Conservation (phyloP, 1,140 invertebrate species). For the Trichogramma pretiosum region DNA sequence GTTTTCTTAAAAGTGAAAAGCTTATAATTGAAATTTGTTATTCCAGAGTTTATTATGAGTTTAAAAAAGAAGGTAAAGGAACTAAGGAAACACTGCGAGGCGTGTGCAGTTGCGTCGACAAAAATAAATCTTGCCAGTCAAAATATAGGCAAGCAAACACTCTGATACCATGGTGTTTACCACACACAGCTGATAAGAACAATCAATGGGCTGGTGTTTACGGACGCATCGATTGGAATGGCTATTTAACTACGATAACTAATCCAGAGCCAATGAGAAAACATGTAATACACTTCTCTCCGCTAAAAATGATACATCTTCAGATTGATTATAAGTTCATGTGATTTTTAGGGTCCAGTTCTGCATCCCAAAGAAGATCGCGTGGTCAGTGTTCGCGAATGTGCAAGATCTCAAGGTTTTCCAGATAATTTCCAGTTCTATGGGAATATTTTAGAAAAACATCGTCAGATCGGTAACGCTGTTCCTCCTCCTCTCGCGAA, state of each 20-base stretch:
- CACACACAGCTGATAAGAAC: slow-evolving; percentile 78
- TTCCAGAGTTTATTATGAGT: slow-evolving; percentile 61
- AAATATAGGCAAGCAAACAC: slow-evolving; percentile 74
- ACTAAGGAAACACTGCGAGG: slow-evolving; percentile 56
- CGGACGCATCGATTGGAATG: slow-evolving; percentile 72
- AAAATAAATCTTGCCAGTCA: slow-evolving; percentile 58
- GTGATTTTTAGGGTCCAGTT: slow-evolving; percentile 52
- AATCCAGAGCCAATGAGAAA: slow-evolving; percentile 89
- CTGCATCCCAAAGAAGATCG: slow-evolving; percentile 71
- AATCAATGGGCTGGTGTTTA: slow-evolving; percentile 74
- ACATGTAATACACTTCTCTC: slow-evolving; percentile 61
- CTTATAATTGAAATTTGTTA: slow-evolving; percentile 5
- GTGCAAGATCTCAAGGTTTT: slow-evolving; percentile 77
- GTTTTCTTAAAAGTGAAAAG: background rate
- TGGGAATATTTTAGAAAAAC: slow-evolving; percentile 65
- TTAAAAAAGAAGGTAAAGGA: slow-evolving; percentile 59
- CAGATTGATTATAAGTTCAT: background rate
- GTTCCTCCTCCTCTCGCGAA: slow-evolving; percentile 71
- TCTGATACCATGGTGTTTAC: slow-evolving; percentile 83
- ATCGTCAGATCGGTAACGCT: slow-evolving; percentile 80
- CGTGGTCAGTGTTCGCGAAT: slow-evolving; percentile 74
- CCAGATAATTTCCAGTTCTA: slow-evolving; percentile 67
- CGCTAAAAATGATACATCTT: too few species aligned
- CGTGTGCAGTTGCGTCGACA: slow-evolving; percentile 67
- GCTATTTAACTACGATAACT: slow-evolving; percentile 75